Evolutionary conservation across 2,888 invertebrate genomes (phyloP).

Genomic region (Digitonthophagus gazella): DNA sequence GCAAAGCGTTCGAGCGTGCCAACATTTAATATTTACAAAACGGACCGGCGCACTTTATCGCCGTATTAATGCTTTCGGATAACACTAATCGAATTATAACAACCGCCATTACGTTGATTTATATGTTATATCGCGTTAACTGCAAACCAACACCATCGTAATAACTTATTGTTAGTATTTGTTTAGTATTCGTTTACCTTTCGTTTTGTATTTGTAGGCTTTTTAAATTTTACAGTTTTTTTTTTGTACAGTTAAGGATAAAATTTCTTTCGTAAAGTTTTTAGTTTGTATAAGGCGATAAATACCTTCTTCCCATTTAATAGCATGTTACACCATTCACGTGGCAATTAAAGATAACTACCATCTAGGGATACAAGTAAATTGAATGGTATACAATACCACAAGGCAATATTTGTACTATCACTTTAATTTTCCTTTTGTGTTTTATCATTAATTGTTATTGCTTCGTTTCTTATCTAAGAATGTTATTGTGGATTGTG

Average conservation of each 20-base stretch:
- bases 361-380: neutral
- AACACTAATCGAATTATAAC: constrained; percentile 16
- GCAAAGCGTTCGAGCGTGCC: constrained; percentile 10
- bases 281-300: neutral
- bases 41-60: constrained; percentile 10
- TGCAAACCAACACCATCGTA: neutral
- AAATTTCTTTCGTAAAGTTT: no score
- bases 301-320: neutral
- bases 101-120: constrained; percentile 15
- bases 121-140: constrained; percentile 1
- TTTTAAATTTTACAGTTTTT: neutral
- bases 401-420: neutral
- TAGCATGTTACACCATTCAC: neutral
- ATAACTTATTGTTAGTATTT: neutral
- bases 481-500: no score
- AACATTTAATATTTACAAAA: constrained; percentile 15
- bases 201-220: no score
- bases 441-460: neutral
- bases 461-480: neutral
- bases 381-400: neutral
- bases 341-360: neutral
- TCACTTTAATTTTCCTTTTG: neutral
- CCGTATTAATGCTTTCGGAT: constrained; percentile 13
- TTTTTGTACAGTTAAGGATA: no score
- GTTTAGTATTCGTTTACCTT: no score